These are phyloP conservation scores for Odontocerum albicorne DNA, from an alignment of 2,888 invertebrate species.

Conservation along the genomic window DNA sequence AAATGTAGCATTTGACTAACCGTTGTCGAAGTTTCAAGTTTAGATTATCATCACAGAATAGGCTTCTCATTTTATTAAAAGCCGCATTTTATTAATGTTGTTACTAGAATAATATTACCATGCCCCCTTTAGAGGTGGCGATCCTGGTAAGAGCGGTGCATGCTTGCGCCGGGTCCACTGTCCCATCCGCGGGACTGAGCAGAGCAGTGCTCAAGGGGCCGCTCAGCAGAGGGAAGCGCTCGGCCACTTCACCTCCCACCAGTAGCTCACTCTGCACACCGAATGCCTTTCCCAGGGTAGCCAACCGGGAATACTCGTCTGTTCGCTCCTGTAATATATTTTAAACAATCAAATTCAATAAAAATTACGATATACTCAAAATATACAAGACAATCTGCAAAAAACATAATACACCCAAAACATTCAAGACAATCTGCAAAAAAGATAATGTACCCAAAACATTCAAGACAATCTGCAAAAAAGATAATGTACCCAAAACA, in stretches of 20 bases:
- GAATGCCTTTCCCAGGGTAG: constrained; percentile 77
- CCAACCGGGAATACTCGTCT: constrained; percentile 80
- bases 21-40: too few relatives aligned
- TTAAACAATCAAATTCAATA: constrained; percentile 3
- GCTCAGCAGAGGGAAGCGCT: constrained; percentile 76
- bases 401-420: neutral
- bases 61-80: too few relatives aligned
- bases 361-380: neutral
- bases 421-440: neutral
- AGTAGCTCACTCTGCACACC: constrained; percentile 76
- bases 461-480: too few relatives aligned
- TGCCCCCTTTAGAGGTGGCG: constrained; percentile 71
- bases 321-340: constrained; percentile 63
- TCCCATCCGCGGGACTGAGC: constrained; percentile 79
- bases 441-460: neutral
- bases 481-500: too few relatives aligned
- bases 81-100: too few relatives aligned
- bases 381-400: neutral
- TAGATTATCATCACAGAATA: too few relatives aligned
- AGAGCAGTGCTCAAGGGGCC: constrained; percentile 76
- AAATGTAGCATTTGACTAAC: too few relatives aligned
- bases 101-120: too few relatives aligned
- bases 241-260: constrained; percentile 70
- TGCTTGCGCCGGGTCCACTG: constrained; percentile 81
- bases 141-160: constrained; percentile 73